Evolutionary conservation across 2,113 vertebrate genomes (phyloP).

Genomic region (Cepphus grylle): DNA sequence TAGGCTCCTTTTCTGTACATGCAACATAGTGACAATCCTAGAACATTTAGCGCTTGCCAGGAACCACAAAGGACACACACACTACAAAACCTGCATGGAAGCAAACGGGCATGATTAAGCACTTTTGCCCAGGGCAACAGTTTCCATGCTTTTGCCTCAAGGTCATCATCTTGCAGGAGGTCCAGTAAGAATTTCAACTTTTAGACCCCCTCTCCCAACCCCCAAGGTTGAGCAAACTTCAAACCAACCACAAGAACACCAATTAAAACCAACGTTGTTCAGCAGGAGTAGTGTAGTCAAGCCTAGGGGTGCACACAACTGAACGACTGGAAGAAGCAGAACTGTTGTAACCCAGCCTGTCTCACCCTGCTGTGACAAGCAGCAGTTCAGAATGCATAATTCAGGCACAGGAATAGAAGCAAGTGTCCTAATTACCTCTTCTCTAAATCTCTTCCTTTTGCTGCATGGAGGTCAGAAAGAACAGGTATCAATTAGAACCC

Average conservation of each 20-base stretch:
- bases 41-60: neutral
- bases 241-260: neutral
- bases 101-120: neutral
- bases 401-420: constrained; percentile 50
- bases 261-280: neutral
- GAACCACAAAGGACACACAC: neutral
- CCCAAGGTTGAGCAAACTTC: neutral
- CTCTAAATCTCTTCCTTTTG: constrained; percentile 14
- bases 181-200: neutral
- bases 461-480: constrained; percentile 38
- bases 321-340: constrained; percentile 2
- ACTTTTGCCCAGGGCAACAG: neutral
- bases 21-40: neutral
- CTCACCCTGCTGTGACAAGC: constrained; percentile 1
- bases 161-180: neutral
- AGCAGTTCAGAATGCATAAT: constrained; percentile 19
- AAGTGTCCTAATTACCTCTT: constrained; percentile 48
- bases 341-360: neutral
- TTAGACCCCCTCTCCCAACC: neutral
- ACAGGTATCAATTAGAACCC: neutral
- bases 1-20: neutral
- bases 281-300: neutral
- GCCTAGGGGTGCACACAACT: neutral
- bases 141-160: neutral
- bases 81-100: neutral